Conservation (phyloP, 2,888 invertebrate species). For the Deilephila elpenor region DNA sequence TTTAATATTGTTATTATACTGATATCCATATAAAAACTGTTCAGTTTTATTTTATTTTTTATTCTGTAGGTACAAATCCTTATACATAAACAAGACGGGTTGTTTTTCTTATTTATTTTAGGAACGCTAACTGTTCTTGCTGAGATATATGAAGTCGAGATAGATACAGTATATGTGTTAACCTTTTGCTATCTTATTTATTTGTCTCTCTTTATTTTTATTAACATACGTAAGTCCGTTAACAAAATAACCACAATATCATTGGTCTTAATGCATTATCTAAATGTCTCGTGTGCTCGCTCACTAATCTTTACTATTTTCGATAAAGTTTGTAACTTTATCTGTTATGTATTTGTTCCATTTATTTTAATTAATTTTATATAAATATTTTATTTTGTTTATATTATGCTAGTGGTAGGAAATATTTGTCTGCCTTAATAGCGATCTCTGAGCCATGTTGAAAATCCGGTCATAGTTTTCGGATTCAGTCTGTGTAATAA, state of each 20-base stretch:
- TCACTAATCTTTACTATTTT: constrained; percentile 7
- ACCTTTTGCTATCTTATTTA: constrained; percentile 17
- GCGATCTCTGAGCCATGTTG: too few species aligned
- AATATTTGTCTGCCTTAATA: too few species aligned
- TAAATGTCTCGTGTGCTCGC: constrained; percentile 1
- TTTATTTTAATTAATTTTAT: neutral
- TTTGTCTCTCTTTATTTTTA: constrained; percentile 20
- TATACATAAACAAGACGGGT: neutral
- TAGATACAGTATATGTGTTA: constrained; percentile 9
- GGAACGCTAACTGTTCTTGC: neutral
- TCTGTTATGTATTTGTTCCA: too few species aligned
- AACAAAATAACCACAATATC: constrained; percentile 21
- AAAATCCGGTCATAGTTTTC: too few species aligned
- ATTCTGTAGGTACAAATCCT: neutral
- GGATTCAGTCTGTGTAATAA: too few species aligned
- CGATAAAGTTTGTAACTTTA: constrained; percentile 20
- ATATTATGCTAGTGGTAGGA: neutral
- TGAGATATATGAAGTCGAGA: neutral
- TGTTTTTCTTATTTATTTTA: constrained; percentile 8
- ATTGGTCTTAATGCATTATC: constrained; percentile 22
- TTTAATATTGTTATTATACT: too few species aligned
- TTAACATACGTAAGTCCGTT: constrained; percentile 8
- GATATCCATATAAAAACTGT: neutral
- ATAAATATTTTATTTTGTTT: neutral
- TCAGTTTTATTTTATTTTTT: neutral